phyloP scores from a whole-genome alignment of 1,140 invertebrate species.

The Colletes gigas region DNA sequence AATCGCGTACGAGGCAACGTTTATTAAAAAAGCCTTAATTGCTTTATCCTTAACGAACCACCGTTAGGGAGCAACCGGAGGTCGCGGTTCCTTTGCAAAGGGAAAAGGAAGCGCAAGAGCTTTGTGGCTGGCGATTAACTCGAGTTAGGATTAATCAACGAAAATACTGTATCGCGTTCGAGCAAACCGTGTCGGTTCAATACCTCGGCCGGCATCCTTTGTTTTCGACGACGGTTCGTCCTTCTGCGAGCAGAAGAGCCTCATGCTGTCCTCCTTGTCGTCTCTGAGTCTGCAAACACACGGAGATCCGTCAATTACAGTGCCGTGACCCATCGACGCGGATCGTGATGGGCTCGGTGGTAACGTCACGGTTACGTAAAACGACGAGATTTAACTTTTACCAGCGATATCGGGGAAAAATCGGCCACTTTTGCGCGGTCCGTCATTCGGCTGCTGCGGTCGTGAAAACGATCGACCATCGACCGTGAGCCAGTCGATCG shows the following conservation, averaged over 20 bases:
- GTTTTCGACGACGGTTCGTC: slow-evolving; percentile 27
- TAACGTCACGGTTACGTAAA: slow-evolving; percentile 11
- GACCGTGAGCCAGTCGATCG: neutral
- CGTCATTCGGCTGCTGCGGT: neutral
- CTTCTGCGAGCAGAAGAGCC: slow-evolving; percentile 43
- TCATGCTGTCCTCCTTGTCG: slow-evolving; percentile 55
- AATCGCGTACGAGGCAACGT: too few relatives aligned
- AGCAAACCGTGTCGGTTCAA: neutral
- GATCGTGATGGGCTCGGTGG: too few relatives aligned
- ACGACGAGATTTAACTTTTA: neutral
- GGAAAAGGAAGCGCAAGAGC: neutral
- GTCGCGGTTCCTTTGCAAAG: too few relatives aligned
- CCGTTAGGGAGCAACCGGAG: too few relatives aligned
- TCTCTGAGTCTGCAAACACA: slow-evolving; percentile 49
- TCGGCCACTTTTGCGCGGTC: slow-evolving; percentile 10
- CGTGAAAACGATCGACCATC: neutral
- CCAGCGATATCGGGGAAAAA: neutral
- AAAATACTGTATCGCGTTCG: neutral
- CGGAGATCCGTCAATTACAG: slow-evolving; percentile 11
- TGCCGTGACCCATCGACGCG: too few relatives aligned
- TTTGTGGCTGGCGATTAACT: neutral
- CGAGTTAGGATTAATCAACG: slow-evolving; percentile 31
- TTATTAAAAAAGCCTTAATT: too few relatives aligned
- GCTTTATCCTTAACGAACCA: too few relatives aligned
- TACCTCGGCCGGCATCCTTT: slow-evolving; percentile 31